These are phyloP conservation scores for Drosophila equinoxialis DNA, from an alignment of 1,140 invertebrate species.

Conservation along the genomic window DNA sequence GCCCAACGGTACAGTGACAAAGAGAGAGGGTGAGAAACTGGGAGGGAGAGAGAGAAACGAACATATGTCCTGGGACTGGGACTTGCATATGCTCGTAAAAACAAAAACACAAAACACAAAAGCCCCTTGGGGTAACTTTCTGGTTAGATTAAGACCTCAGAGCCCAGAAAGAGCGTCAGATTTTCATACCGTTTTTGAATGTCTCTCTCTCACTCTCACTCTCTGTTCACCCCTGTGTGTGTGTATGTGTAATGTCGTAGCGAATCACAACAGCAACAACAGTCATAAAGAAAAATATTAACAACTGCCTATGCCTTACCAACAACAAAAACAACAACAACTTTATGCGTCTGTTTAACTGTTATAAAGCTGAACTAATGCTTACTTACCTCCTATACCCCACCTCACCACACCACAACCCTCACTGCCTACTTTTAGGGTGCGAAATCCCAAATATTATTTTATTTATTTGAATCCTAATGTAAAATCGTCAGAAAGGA, in stretches of 20 bases:
- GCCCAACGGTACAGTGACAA: conserved; percentile 9
- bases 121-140: conserved; percentile 73
- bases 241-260: conserved; percentile 64
- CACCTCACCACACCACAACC: conserved; percentile 5
- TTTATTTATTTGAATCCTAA: conserved; percentile 82
- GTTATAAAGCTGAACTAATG: conserved; percentile 74
- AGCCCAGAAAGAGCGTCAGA: conserved; percentile 52
- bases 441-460: conserved; percentile 82
- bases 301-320: conserved; percentile 65
- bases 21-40: background rate
- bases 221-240: background rate
- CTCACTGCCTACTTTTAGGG: conserved; percentile 61
- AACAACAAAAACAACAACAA: conserved; percentile 78
- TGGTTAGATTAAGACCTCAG: conserved; percentile 82
- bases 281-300: conserved; percentile 71
- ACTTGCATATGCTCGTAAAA: conserved; percentile 53
- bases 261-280: conserved; percentile 82
- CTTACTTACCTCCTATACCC: conserved; percentile 1
- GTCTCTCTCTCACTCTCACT: conserved; percentile 7
- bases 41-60: conserved; percentile 16
- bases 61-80: conserved; percentile 61
- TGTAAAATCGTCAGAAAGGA: conserved; percentile 9
- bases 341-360: conserved; percentile 67
- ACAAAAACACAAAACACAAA: conserved; percentile 31
- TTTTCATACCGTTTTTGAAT: conserved; percentile 36